Conservation (phyloP, 2,797 vertebrate species). For the Perdix hodgsoniae region DNA sequence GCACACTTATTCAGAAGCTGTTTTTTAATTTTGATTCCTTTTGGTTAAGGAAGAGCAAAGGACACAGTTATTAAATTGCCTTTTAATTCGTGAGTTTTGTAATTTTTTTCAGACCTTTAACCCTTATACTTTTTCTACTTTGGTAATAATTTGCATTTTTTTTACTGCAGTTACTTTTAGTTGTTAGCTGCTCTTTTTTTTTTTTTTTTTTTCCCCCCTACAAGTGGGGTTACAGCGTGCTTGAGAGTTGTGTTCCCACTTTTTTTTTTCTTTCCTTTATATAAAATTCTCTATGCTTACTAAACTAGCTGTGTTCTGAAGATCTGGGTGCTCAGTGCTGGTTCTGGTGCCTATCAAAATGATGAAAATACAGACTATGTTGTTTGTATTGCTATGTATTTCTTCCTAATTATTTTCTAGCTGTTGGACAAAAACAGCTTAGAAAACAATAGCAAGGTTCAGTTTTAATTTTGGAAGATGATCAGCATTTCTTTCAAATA, state of each 20-base stretch:
- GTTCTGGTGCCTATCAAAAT: background rate
- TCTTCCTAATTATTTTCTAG: slow-evolving; percentile 43
- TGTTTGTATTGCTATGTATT: slow-evolving; percentile 32
- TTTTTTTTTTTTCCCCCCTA: background rate
- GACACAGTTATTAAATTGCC: accelerated
- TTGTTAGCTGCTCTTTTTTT: background rate
- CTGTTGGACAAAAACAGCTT: slow-evolving; percentile 28
- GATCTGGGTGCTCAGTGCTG: background rate
- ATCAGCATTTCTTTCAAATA: slow-evolving; percentile 32
- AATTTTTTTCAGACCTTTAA: slow-evolving; percentile 8
- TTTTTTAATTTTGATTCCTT: background rate
- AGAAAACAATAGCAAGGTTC: slow-evolving; percentile 32
- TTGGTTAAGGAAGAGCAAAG: background rate
- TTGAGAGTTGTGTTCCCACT: background rate
- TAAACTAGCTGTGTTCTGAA: background rate
- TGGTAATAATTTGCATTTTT: background rate
- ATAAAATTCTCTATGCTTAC: background rate
- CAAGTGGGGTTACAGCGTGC: background rate
- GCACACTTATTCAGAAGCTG: background rate
- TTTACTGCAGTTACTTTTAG: background rate
- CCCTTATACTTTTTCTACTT: background rate
- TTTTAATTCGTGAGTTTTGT: background rate
- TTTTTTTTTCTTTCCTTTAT: background rate
- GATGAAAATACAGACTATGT: slow-evolving; percentile 13
- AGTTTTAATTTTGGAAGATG: slow-evolving; percentile 39